Evolutionary conservation across 1,140 invertebrate genomes (phyloP).

Genomic region (Sarcophaga bullata): DNA sequence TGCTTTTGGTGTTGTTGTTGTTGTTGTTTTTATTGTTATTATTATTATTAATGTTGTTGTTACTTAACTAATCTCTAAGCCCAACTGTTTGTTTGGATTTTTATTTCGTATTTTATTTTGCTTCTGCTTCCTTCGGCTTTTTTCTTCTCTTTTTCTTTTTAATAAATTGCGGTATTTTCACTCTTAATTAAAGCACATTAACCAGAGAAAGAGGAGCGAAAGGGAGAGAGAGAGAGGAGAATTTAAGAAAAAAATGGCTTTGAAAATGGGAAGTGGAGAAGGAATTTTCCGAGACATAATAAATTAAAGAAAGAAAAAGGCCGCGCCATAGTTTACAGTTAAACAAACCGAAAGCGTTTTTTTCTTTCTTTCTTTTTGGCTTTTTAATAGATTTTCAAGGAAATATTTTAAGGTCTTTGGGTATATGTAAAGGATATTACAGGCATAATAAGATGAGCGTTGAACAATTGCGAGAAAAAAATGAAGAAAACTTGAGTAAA

Average conservation of each 20-base stretch:
- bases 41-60: background rate
- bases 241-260: background rate
- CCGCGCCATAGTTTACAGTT: background rate
- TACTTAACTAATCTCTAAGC: slow-evolving; percentile 14
- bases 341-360: background rate
- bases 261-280: background rate
- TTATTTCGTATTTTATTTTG: background rate
- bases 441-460: background rate
- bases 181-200: slow-evolving; percentile 40
- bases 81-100: slow-evolving; percentile 6
- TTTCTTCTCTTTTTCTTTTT: background rate
- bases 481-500: slow-evolving; percentile 1
- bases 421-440: no score
- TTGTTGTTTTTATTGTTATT: background rate
- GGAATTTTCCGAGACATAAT: background rate
- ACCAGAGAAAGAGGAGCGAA: slow-evolving; percentile 16
- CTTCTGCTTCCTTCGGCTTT: background rate
- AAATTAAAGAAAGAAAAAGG: slow-evolving; percentile 17
- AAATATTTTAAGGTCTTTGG: background rate
- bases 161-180: slow-evolving; percentile 40
- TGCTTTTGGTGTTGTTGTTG: no score
- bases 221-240: background rate
- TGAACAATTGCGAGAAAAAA: background rate
- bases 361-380: background rate
- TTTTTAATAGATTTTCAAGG: slow-evolving; percentile 25